These are phyloP conservation scores for Pediacus dermestoides DNA, from an alignment of 2,888 invertebrate species.

Conservation along the genomic window DNA sequence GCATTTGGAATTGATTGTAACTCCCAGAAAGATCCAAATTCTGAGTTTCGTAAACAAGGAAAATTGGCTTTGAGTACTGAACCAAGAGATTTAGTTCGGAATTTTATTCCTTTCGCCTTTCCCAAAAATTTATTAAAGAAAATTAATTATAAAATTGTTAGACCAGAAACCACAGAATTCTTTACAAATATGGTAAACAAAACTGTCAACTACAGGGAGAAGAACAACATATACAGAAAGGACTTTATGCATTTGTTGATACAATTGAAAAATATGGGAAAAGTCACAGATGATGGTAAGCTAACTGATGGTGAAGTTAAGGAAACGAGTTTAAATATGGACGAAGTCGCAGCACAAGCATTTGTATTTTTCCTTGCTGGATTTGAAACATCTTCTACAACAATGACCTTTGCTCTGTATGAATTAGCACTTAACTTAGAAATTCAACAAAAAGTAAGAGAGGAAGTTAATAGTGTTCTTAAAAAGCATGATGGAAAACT, in stretches of 20 bases:
- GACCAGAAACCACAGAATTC: too few species aligned
- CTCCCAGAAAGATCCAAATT: conserved; percentile 52
- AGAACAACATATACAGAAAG: conserved; percentile 45
- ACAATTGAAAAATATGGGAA: too few species aligned
- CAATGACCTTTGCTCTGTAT: conserved; percentile 29
- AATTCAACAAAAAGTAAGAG: conserved; percentile 26
- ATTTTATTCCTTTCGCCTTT: too few species aligned
- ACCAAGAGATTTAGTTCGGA: too few species aligned
- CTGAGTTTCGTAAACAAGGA: conserved; percentile 47
- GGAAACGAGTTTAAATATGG: conserved; percentile 16
- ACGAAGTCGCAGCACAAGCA: conserved; percentile 28
- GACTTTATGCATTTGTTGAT: too few species aligned
- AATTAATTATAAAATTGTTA: too few species aligned
- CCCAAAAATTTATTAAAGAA: too few species aligned
- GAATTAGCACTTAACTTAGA: conserved; percentile 23
- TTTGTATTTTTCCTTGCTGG: conserved; percentile 31
- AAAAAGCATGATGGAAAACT: conserved; percentile 19
- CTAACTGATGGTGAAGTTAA: conserved; percentile 55
- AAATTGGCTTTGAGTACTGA: conserved; percentile 25
- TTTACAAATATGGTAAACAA: too few species aligned
- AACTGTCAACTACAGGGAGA: conserved; percentile 48
- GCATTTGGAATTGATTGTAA: conserved; percentile 59
- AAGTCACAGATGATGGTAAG: too few species aligned
- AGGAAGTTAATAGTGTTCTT: conserved; percentile 23
- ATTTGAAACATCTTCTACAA: conserved; percentile 31